Conservation (phyloP, 2,888 invertebrate genomes). For the Noctua comes region DNA sequence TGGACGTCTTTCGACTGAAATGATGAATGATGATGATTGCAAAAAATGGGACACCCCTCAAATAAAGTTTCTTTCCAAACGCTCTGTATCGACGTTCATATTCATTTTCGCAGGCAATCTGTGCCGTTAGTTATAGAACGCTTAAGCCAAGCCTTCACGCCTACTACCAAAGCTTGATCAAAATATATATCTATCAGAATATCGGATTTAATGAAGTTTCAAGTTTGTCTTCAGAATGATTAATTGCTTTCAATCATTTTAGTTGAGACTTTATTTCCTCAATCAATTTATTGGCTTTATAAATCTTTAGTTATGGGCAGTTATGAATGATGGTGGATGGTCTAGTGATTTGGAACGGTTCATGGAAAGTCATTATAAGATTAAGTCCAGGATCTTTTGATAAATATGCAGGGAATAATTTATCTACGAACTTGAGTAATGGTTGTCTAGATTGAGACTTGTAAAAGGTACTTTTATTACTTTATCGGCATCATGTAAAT, state of each 20-base stretch:
- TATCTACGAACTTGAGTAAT: background rate
- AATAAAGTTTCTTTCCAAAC: background rate
- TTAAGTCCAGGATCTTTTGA: constrained; percentile 13
- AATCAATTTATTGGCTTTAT: constrained; percentile 53
- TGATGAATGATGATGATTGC: no score
- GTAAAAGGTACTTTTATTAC: background rate
- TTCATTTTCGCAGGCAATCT: constrained; percentile 4
- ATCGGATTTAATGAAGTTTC: constrained; percentile 52
- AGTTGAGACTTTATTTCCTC: constrained; percentile 47
- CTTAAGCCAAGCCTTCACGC: constrained; percentile 27
- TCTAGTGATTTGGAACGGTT: constrained; percentile 27
- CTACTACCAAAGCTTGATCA: constrained; percentile 42
- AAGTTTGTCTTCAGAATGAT: constrained; percentile 40
- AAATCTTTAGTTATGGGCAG: constrained; percentile 51
- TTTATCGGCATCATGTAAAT: background rate
- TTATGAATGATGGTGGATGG: constrained; percentile 42
- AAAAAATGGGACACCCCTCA: background rate
- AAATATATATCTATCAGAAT: constrained; percentile 44
- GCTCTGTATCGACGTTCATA: background rate
- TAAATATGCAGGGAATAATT: constrained; percentile 8
- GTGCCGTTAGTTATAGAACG: constrained; percentile 17
- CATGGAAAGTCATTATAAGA: constrained; percentile 40
- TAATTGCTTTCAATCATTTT: constrained; percentile 51
- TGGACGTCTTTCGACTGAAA: no score
- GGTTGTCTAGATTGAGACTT: background rate